Base-by-base conservation (phyloP, 1,140 invertebrate genomes). In the Amyelois transitella region DNA sequence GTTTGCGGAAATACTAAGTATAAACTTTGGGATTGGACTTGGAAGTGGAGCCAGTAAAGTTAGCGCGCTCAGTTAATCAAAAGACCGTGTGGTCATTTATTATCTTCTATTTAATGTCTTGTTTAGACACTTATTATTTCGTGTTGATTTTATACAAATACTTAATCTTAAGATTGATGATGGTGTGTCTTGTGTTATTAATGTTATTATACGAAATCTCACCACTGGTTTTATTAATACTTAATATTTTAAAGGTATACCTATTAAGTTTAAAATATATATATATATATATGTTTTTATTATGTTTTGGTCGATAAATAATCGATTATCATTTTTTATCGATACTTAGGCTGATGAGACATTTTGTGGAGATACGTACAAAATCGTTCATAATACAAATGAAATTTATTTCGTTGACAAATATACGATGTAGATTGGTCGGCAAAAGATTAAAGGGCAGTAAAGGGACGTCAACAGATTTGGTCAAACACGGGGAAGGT, bases 391-490 rank as follows among this genome's bases (percentile, higher is more conserved):
- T 66, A 71, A 60, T 53, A 64, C 71, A 72, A 77, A 77, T 60
- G 72, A 55, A 56, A 63, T 54, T 55, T 70, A 64, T 72, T 69
- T 64, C 62, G 66, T 66, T 53, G 68, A 61, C 59, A 61, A 68
- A 69, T 62, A 62, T 20, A 44, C 17, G 50, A 55, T 38, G 43
- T 60, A 64, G 55, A 73, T 71, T 67, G 53, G 69, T 58, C 78
- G 78, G 80, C 58, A 58, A 72, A 75, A 86, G 78, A 86, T 81
- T 67, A 83, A 83, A 81, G 75, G 68, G 69, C 45, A 54, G 51
- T 53, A 51, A 62, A 68, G 70, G 64, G 69, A 77, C 76, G 71
- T 75, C 72, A 72, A 79, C 63, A 81, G 72, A 77, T 79, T 78
- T 78, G 72, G 66, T 79, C 75, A 82, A 86, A 86, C 72, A 86